Evolutionary conservation across 2,888 invertebrate genomes (phyloP).

Genomic region (Synanthedon andrenaeformis): DNA sequence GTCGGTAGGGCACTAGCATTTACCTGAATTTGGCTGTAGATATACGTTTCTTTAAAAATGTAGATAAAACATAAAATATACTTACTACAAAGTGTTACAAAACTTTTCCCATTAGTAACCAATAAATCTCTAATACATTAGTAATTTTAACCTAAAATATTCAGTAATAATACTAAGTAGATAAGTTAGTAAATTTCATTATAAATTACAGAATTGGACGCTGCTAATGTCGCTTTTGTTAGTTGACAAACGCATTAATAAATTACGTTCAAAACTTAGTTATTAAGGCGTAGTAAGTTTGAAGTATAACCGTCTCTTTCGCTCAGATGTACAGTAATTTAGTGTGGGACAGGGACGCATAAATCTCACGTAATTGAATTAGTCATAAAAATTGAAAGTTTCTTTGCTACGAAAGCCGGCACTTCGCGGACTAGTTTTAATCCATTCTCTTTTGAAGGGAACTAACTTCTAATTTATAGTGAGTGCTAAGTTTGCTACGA

Average conservation of each 20-base stretch:
- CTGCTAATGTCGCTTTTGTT: conserved; percentile 27
- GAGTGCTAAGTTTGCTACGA: conserved; percentile 62
- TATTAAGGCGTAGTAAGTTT: conserved; percentile 28
- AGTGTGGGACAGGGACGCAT: conserved; percentile 39
- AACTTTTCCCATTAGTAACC: background rate
- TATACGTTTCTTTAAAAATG: too few species aligned
- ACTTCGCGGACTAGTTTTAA: conserved; percentile 62
- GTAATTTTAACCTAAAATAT: conserved; percentile 7
- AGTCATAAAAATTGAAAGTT: conserved; percentile 70
- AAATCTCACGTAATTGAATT: conserved; percentile 63
- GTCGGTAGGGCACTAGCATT: too few species aligned
- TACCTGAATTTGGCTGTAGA: too few species aligned
- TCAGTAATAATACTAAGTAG: conserved; percentile 1
- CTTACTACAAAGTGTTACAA: background rate
- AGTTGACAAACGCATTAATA: conserved; percentile 30
- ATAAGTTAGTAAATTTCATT: conserved; percentile 2
- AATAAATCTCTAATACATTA: background rate
- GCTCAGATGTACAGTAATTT: conserved; percentile 30
- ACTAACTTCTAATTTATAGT: conserved; percentile 67
- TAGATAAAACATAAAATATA: too few species aligned
- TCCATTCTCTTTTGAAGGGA: conserved; percentile 63
- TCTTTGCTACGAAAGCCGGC: conserved; percentile 43
- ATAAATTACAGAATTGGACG: conserved; percentile 17
- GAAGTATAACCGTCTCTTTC: conserved; percentile 25
- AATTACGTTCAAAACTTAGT: conserved; percentile 37